phyloP scores from a whole-genome alignment of 2,113 vertebrate species.

The Coreoperca whiteheadi region DNA sequence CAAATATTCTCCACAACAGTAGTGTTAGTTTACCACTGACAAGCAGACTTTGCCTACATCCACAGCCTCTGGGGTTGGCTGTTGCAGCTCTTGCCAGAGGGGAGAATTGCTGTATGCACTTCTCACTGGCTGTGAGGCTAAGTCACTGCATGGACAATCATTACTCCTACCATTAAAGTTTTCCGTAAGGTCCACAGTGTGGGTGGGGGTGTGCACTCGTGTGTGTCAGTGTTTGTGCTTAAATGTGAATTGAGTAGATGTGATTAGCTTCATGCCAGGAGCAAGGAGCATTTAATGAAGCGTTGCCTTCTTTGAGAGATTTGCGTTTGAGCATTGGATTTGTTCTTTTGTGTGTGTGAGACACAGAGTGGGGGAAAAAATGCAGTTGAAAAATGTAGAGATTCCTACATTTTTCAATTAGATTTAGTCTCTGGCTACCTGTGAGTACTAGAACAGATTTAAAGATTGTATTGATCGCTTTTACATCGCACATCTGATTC shows the following conservation, averaged over 20 bases:
- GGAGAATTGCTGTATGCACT: background rate
- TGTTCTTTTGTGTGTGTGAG: slow-evolving; percentile 2
- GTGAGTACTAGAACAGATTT: background rate
- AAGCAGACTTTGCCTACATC: background rate
- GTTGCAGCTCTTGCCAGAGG: background rate
- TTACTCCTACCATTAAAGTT: slow-evolving; percentile 13
- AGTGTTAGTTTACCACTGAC: background rate
- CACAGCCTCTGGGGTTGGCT: background rate
- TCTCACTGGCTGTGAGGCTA: slow-evolving; percentile 1
- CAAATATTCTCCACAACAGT: background rate
- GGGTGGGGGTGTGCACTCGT: background rate
- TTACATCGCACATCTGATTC: background rate
- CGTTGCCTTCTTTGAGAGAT: slow-evolving; percentile 19
- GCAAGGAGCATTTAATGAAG: slow-evolving; percentile 29
- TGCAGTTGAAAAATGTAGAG: background rate
- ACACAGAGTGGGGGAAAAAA: background rate
- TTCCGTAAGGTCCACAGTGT: background rate
- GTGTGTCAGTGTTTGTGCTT: background rate
- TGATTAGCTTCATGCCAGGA: slow-evolving; percentile 24
- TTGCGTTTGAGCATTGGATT: background rate
- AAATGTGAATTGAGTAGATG: slow-evolving; percentile 30
- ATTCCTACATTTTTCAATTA: background rate
- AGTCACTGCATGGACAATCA: background rate
- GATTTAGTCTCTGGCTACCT: background rate
- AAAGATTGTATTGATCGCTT: background rate